Evolutionary conservation across 2,888 invertebrate genomes (phyloP), one percentile per base, ranked within the genome.

Genomic region (Carterocephalus palaemon): DNA sequence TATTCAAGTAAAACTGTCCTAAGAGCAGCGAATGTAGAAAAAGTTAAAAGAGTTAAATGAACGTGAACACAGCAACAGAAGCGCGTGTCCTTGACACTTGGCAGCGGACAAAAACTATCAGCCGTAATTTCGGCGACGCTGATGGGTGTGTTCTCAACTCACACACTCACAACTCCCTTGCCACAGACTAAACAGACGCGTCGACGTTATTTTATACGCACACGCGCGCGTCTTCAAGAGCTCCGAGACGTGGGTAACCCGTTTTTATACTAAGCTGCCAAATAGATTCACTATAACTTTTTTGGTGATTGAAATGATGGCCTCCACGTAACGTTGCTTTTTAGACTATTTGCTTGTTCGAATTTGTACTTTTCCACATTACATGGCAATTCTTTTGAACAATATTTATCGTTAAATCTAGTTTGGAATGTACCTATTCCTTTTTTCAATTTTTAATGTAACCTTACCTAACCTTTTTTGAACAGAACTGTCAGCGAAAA

Each of bases 31-130:
- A 31, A 16, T 40, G 23, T 32, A 23, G 36, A 24, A 36, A 26
- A 28, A 32, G 32, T 22, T 15, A 33, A 26, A 37, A 34, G n/a
- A n/a, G 41, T 33, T 26, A 41, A 42, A 42, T 33, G 41, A 23
- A 23, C 32, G 13, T 60, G 59, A 60, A 62, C 67, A 54, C 70
- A 66, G 71, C 67, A 81, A 81, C 79, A 77, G 72, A 67, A 63
- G 64, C 57, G 60, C 60, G 62, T 71, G 84, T 75, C 84, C 85
- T 84, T 85, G 85, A 84, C 84, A 84, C 84, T 81, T 71, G 66
- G 55, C 68, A 62, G 74, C 81, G 80, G 75, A 67, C 83, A 83
- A 81, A 83, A 83, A 81, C 75, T 75, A 73, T 73, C 76, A 70
- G 66, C 70, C 72, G 69, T 67, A 75, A 75, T 77, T 80, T 75